Evolutionary conservation across 2,797 vertebrate species (phyloP), one percentile per base, ranked within the genome.

Genomic region (Sus cebifrons): DNA sequence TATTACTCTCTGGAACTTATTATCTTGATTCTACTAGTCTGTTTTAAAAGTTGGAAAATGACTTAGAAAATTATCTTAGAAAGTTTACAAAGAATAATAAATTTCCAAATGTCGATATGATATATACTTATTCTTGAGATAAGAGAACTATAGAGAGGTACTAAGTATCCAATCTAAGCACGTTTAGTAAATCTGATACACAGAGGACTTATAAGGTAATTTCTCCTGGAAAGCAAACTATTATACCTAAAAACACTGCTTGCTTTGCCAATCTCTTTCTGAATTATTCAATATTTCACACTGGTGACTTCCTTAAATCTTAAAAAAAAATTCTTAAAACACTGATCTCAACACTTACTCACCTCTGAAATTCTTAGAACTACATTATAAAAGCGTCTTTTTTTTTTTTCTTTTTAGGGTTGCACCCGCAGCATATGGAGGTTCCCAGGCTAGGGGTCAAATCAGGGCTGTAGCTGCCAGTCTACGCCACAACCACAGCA

Each of bases 301-400:
- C 3, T 44, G 29, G 21, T 52, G 56, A 73, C 17, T 60, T 56
- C 44, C 21, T 89, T 95, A 70, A 68, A 64, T 52, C 64, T 29
- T 67, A 70, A 52, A 60, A 62, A 78, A 44, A 74, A 91, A 54
- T 56, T 79, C 56, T 15, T 58, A 52, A 73, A 79, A 65, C 4
- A 71, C 14, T 88, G 13, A 23, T 84, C 27, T 88, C 60, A 60
- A 85, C 17, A 84, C 27, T 71, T 95, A 49, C 3, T 77, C 29
- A 73, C 10, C 56, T 58, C 13, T 92, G 21, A 92, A 95, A 71
- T 74, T 86, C 21, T 92, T 71, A 44, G 58, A 93, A 89, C 8
- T 44, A 1, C 29, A 81, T 32, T 65, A 71, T 67, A 73, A 89
- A 90, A 65, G 23, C 40, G 36, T 36, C 36, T 36, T 36, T 36